Evolutionary conservation across 2,113 vertebrate genomes (phyloP), one percentile per base, ranked within the genome.

Genomic region (Otolemur garnettii): DNA sequence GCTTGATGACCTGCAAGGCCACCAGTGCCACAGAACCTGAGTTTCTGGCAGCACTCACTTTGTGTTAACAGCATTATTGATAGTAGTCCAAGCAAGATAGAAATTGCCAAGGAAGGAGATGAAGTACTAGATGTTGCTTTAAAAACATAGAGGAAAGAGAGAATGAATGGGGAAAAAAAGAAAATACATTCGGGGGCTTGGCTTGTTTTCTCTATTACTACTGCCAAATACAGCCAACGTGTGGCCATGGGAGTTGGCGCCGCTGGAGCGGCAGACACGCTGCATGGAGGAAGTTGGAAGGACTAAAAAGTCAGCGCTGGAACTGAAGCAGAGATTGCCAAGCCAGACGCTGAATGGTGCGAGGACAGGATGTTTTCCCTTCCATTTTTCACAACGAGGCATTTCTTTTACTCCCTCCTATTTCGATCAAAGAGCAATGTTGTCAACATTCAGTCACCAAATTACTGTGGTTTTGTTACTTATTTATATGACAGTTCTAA

Each of bases 31-130:
- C 4, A 90, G 72, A 95, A 84, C 24, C 60, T 42, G 60, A 95
- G 8, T 66, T 94, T 72, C 87, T 94, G 85, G 21, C 87, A 42
- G 77, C 42, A 88, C 84, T 53, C 53, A 74, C 42, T 90, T 90
- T 28, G n/a, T 97, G 87, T 98, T 97, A 96, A 84, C 84, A 77
- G 18, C 71, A 24, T 90, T 77, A 71, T 79, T 96, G 92, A 89
- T 87, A 74, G 93, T 88, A 82, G 33, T n/a, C 72, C 91, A 94
- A 88, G 94, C 24, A 92, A 91, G 38, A 83, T 3, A 87, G 13
- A 77, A 13, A 55, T 89, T 97, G 55, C 69, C 72, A 96, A 82
- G 33, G 62, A 97, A 90, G 77, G 30, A 83, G 69, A 12, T 92
- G 18, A 75, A 96, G 72, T 94, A 24, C 17, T 95, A 53, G 79